phyloP scores from a whole-genome alignment of 2,113 vertebrate genomes.

The Arizona elegans region DNA sequence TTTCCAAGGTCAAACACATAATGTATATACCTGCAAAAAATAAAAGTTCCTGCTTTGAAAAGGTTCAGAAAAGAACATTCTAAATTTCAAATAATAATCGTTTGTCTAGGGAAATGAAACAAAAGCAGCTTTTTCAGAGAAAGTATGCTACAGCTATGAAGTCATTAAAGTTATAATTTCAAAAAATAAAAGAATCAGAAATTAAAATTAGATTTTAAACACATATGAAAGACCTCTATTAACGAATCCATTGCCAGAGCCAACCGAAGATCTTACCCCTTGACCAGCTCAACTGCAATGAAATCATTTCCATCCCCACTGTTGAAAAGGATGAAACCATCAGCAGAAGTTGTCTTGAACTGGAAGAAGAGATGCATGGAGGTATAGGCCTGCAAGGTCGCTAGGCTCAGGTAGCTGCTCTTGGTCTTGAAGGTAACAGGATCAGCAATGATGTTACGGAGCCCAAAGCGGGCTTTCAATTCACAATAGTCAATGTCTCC shows the following conservation, averaged over 20 bases:
- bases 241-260: background rate
- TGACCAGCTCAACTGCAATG: conserved; percentile 94
- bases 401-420: conserved; percentile 91
- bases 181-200: background rate
- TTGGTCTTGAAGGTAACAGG: conserved; percentile 95
- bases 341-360: conserved; percentile 94
- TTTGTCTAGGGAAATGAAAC: background rate
- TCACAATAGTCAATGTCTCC: conserved; percentile 97
- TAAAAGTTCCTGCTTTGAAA: background rate
- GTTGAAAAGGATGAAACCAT: conserved; percentile 96
- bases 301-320: conserved; percentile 87
- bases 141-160: background rate
- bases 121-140: background rate
- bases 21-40: conserved; percentile 85
- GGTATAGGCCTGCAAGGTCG: conserved; percentile 93
- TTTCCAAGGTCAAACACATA: conserved; percentile 99
- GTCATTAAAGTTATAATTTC: background rate
- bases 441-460: conserved; percentile 93
- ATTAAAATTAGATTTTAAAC: background rate
- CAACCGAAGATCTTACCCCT: conserved; percentile 77
- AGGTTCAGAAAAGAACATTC: background rate
- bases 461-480: conserved; percentile 92
- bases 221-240: background rate
- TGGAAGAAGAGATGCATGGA: conserved; percentile 99
- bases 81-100: background rate